Conservation (phyloP, 2,113 vertebrate genomes). For the Onychostruthus taczanowskii region DNA sequence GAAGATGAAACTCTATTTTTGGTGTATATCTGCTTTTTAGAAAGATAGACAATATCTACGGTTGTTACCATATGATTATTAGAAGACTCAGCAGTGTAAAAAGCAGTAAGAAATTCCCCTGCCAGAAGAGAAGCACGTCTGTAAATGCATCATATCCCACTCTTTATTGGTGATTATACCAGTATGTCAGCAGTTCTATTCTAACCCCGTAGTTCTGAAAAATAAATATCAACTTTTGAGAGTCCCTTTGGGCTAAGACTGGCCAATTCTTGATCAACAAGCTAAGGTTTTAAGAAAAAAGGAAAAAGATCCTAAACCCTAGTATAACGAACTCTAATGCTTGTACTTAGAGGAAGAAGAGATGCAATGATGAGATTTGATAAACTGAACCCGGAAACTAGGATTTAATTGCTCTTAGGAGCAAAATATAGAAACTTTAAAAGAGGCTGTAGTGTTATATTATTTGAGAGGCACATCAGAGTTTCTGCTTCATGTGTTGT, state of each 20-base stretch:
- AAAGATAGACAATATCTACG: not conserved
- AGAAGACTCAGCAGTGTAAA: not conserved
- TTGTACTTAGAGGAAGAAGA: not conserved
- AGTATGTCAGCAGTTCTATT: not conserved
- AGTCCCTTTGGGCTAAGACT: not conserved
- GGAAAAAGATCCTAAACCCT: not conserved
- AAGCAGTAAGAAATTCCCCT: not conserved
- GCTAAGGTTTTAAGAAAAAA: not conserved
- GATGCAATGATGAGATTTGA: not conserved
- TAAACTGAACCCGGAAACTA: not conserved
- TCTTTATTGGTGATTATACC: not conserved
- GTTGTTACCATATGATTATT: not conserved
- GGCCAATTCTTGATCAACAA: not conserved
- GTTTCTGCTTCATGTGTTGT: not conserved
- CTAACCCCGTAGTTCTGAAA: not conserved
- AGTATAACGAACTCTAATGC: not conserved
- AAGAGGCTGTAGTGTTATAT: not conserved
- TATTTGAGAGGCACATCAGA: not conserved
- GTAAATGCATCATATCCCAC: not conserved
- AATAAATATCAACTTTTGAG: not conserved
- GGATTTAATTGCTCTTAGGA: not conserved
- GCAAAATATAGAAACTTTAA: not conserved
- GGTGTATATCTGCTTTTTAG: not conserved
- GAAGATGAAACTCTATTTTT: not conserved
- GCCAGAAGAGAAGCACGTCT: not conserved